Percentiles rank a stretch among this genome's conserved stretches.
Evolutionary conservation across 2,113 vertebrate species (phyloP).

Genomic region (Dolichotis patagonum): DNA sequence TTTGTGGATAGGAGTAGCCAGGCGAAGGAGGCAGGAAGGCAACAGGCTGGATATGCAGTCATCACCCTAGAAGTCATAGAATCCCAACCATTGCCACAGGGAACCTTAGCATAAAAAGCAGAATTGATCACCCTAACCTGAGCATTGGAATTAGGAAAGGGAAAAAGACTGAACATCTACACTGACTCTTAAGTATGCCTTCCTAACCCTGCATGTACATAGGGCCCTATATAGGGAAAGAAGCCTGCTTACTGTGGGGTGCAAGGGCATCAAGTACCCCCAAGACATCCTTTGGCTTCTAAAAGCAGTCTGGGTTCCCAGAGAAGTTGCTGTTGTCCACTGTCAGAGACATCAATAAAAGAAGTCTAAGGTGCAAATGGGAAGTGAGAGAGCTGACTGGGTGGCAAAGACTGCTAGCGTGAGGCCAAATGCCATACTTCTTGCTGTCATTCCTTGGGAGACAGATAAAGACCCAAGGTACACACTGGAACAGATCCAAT

Average conservation of each 20-base stretch:
- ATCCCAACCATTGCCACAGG: background rate
- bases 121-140: background rate
- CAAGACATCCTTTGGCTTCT: background rate
- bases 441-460: background rate
- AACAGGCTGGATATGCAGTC: background rate
- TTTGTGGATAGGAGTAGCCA: background rate
- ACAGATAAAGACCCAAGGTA: background rate
- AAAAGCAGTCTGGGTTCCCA: background rate
- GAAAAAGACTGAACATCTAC: background rate
- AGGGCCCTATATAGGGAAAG: background rate
- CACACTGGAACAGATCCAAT: background rate
- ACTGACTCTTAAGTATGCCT: background rate
- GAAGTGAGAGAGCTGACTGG: too few species aligned
- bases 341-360: too few species aligned
- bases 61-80: background rate
- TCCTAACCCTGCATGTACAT: background rate
- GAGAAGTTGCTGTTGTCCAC: background rate
- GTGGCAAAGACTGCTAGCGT: too few species aligned
- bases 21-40: background rate
- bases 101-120: background rate
- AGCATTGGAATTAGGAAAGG: too few species aligned
- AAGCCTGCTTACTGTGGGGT: background rate
- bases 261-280: background rate
- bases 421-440: background rate
- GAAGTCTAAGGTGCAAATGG: too few species aligned